A percentile compares a stretch with the other conserved stretches of the same genome.
These are phyloP conservation scores for Laspeyria flexula DNA, from an alignment of 2,888 invertebrate species.

Conservation along the genomic window DNA sequence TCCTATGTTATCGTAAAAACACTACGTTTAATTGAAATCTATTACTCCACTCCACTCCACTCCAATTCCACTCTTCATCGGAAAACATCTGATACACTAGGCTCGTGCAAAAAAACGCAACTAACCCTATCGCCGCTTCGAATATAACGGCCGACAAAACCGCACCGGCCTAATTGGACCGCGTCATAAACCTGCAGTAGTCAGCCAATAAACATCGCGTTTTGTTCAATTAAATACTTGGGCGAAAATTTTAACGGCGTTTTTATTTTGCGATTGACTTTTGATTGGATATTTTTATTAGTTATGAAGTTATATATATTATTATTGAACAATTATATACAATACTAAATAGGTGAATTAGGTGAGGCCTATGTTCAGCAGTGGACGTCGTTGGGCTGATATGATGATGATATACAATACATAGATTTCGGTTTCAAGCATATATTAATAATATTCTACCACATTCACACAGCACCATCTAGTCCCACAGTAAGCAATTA, in stretches of 20 bases:
- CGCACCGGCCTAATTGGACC: conserved; percentile 33
- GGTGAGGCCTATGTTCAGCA: too few species aligned
- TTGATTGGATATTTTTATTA: too few species aligned
- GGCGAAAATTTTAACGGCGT: neutral
- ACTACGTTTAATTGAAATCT: conserved; percentile 1
- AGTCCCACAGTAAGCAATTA: too few species aligned
- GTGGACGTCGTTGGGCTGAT: too few species aligned
- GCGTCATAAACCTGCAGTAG: conserved; percentile 15
- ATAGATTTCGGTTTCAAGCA: too few species aligned
- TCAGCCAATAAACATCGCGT: conserved; percentile 26
- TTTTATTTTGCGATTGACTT: neutral
- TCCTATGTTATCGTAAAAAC: too few species aligned
- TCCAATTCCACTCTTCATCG: neutral
- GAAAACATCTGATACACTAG: conserved; percentile 2
- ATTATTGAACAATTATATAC: too few species aligned
- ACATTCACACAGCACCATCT: too few species aligned
- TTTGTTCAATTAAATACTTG: neutral
- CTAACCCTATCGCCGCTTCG: conserved; percentile 15
- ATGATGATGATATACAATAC: too few species aligned
- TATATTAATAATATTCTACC: too few species aligned
- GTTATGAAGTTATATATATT: too few species aligned
- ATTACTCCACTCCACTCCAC: conserved; percentile 1
- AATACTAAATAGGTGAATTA: too few species aligned
- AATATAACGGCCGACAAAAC: conserved; percentile 23
- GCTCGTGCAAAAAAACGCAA: conserved; percentile 3